Evolutionary conservation across 2,888 invertebrate genomes (phyloP).

Genomic region (Eurois occulta): DNA sequence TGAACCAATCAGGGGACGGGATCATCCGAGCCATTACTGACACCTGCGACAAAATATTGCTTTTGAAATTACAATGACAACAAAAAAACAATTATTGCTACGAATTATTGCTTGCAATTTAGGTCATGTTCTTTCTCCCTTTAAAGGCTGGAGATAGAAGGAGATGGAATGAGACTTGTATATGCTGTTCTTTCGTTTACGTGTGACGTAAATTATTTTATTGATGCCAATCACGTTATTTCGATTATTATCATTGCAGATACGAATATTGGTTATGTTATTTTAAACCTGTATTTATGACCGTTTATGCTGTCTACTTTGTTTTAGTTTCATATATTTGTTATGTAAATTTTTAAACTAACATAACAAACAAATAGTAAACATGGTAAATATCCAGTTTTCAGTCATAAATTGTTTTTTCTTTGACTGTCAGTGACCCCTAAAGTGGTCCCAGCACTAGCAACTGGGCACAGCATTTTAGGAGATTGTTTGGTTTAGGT

Average conservation of each 20-base stretch:
- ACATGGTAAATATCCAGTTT: too few relatives aligned
- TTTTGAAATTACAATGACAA: slow-evolving; percentile 53
- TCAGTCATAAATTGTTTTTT: too few relatives aligned
- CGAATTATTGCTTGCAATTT: slow-evolving; percentile 30
- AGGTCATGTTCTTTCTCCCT: slow-evolving; percentile 27
- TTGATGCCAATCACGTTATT: slow-evolving; percentile 27
- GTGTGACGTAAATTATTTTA: slow-evolving; percentile 22
- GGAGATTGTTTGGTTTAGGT: too few relatives aligned
- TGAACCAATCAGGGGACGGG: slow-evolving; percentile 98
- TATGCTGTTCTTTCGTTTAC: slow-evolving; percentile 4
- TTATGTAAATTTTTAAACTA: too few relatives aligned
- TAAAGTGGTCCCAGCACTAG: too few relatives aligned
- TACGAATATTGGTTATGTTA: neutral
- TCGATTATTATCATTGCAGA: neutral
- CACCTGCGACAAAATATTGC: slow-evolving; percentile 90
- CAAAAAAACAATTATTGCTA: too few relatives aligned
- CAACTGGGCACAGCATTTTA: too few relatives aligned
- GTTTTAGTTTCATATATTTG: too few relatives aligned
- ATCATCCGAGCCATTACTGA: slow-evolving; percentile 97
- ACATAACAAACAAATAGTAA: too few relatives aligned
- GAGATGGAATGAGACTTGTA: slow-evolving; percentile 14
- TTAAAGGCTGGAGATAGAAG: neutral
- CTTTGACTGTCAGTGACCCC: too few relatives aligned
- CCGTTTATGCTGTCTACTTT: neutral
- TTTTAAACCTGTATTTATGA: neutral